phyloP scores from a whole-genome alignment of 1,140 invertebrate genomes.

The Trachymyrmex septentrionalis region DNA sequence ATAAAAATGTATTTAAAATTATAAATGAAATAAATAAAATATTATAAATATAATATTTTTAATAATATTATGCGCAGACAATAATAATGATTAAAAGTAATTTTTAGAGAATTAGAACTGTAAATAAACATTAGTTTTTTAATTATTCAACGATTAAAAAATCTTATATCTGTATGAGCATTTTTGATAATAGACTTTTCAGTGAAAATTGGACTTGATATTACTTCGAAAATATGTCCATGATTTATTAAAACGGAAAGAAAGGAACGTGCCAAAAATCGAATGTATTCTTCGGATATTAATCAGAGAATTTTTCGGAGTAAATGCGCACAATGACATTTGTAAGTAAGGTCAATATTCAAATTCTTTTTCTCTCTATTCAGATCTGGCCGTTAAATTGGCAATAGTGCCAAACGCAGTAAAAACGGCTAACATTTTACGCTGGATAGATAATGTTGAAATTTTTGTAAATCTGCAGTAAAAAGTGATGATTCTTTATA shows the following conservation, averaged over 20 bases:
- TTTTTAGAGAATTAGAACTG: neutral
- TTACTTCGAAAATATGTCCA: conserved; percentile 9
- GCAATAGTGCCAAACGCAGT: conserved; percentile 61
- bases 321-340: conserved; percentile 43
- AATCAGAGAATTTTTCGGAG: conserved; percentile 66
- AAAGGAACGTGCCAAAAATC: conserved; percentile 45
- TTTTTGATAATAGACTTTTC: neutral
- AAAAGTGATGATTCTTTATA: neutral
- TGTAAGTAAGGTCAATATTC: conserved; percentile 65
- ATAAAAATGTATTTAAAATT: neutral
- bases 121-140: neutral
- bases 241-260: conserved; percentile 29
- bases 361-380: conserved; percentile 48
- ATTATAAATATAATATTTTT: neutral
- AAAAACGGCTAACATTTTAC: conserved; percentile 35
- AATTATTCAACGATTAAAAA: neutral
- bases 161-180: neutral
- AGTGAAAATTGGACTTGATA: conserved; percentile 32
- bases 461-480: neutral
- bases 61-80: neutral
- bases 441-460: neutral
- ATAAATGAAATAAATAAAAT: neutral
- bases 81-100: neutral
- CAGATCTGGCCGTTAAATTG: conserved; percentile 26
- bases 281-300: conserved; percentile 61